A percentile compares a stretch with the other conserved stretches of the same genome.
phyloP scores from a whole-genome alignment of 2,797 vertebrate genomes.

The Malacoctenus gilli region DNA sequence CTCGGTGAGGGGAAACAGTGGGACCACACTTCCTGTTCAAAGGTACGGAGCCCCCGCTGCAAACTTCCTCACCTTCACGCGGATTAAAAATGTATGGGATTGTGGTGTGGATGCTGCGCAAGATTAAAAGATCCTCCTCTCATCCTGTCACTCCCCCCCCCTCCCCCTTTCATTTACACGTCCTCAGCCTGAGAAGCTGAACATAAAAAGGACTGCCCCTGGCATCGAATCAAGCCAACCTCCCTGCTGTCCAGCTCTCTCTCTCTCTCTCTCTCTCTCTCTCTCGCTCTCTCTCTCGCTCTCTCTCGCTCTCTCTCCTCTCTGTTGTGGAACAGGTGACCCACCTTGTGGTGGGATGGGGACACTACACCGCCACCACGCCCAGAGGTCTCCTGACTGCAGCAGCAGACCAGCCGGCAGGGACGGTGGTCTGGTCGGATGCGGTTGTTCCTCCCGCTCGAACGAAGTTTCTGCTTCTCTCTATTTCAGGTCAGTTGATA shows the following conservation, averaged over 20 bases:
- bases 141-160: background rate
- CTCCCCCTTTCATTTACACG: slow-evolving; percentile 12
- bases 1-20: too few relatives aligned
- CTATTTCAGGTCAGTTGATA: too few relatives aligned
- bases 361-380: slow-evolving; percentile 58
- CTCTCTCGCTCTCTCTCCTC: background rate
- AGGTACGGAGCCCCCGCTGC: too few relatives aligned
- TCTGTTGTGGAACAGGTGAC: slow-evolving; percentile 39
- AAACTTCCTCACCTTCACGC: background rate
- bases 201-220: slow-evolving; percentile 29
- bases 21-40: too few relatives aligned
- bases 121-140: slow-evolving; percentile 4
- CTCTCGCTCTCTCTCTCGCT: background rate
- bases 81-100: background rate
- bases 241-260: background rate
- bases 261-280: too few relatives aligned
- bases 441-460: too few relatives aligned
- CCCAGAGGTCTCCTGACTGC: slow-evolving; percentile 16
- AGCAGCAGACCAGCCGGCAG: too few relatives aligned
- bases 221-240: slow-evolving; percentile 25
- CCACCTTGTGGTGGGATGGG: slow-evolving; percentile 55
- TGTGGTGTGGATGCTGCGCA: slow-evolving; percentile 8
- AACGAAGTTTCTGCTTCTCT: too few relatives aligned
- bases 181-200: background rate
- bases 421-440: too few relatives aligned